These are phyloP conservation scores for Girardinichthys multiradiatus DNA, from an alignment of 2,113 vertebrate genomes.

Conservation along the genomic window DNA sequence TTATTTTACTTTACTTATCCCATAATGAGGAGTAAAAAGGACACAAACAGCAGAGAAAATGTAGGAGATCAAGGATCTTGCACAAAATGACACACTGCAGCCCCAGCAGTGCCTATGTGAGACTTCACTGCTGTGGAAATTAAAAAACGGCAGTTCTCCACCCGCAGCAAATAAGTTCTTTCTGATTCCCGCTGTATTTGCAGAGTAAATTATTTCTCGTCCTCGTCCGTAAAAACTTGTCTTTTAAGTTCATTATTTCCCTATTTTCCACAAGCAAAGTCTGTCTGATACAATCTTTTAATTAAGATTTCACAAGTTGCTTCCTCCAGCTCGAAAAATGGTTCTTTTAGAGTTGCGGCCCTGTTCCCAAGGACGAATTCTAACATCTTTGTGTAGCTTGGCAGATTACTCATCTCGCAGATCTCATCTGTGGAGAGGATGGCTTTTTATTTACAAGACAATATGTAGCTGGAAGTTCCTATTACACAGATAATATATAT, in stretches of 20 bases:
- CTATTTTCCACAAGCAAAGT: constrained; percentile 72
- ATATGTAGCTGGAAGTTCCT: constrained; percentile 18
- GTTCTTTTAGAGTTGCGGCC: constrained; percentile 37
- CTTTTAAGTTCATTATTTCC: constrained; percentile 75
- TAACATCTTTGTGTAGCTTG: constrained; percentile 63
- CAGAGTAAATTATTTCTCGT: constrained; percentile 62
- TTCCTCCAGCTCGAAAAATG: constrained; percentile 58
- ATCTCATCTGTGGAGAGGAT: constrained; percentile 28
- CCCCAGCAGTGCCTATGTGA: constrained; percentile 52
- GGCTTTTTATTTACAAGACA: constrained; percentile 41
- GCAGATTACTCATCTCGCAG: constrained; percentile 60
- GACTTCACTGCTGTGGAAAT: constrained; percentile 69
- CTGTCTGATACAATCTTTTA: constrained; percentile 79
- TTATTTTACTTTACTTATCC: constrained; percentile 76
- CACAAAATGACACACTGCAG: constrained; percentile 48
- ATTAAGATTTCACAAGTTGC: constrained; percentile 79
- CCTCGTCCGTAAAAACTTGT: constrained; percentile 65
- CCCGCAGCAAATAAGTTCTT: constrained; percentile 61
- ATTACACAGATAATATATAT: constrained; percentile 7
- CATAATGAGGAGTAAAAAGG: constrained; percentile 58
- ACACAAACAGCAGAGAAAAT: constrained; percentile 48
- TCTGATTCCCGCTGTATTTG: constrained; percentile 57
- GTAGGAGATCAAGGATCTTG: constrained; percentile 40
- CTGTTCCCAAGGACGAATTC: constrained; percentile 69
- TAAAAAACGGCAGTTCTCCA: constrained; percentile 76